Conservation (phyloP, 2,797 vertebrate genomes). For the Otolemur crassicaudatus region DNA sequence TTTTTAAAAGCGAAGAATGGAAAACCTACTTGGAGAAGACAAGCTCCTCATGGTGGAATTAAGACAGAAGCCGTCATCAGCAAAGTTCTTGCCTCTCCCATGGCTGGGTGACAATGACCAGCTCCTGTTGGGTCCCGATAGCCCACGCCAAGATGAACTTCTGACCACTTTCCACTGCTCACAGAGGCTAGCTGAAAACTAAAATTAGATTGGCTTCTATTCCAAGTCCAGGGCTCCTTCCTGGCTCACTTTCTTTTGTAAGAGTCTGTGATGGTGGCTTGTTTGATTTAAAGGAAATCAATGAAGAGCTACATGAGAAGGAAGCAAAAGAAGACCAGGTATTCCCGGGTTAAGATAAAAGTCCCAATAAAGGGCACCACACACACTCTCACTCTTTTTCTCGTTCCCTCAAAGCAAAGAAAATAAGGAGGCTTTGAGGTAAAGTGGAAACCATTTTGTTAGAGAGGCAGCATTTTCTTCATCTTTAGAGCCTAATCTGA, state of each 20-base stretch:
- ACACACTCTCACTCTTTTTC: constrained; percentile 38
- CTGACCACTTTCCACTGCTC: constrained; percentile 43
- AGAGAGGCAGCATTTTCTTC: constrained; percentile 66
- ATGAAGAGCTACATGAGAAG: constrained; percentile 67
- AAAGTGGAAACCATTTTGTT: constrained; percentile 70
- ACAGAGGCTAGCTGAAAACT: constrained; percentile 43
- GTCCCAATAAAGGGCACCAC: constrained; percentile 77
- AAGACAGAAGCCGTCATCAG: neutral
- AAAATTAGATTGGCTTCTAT: constrained; percentile 76
- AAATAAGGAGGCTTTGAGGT: constrained; percentile 73
- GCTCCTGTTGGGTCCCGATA: neutral
- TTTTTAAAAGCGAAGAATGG: constrained; percentile 18
- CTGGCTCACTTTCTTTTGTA: constrained; percentile 71
- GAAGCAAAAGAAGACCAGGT: constrained; percentile 66
- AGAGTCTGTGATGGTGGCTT: constrained; percentile 59
- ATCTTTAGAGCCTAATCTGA: constrained; percentile 68
- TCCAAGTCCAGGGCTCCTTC: constrained; percentile 73
- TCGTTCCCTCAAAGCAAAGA: constrained; percentile 77
- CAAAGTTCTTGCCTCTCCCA: neutral
- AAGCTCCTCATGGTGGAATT: neutral
- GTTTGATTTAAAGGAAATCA: constrained; percentile 76
- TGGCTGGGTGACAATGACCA: neutral
- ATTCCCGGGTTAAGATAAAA: constrained; percentile 81
- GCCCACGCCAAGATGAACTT: neutral
- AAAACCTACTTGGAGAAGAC: constrained; percentile 15